Base-by-base conservation (phyloP, 2,113 vertebrate species). In the Rafetus swinhoei region DNA sequence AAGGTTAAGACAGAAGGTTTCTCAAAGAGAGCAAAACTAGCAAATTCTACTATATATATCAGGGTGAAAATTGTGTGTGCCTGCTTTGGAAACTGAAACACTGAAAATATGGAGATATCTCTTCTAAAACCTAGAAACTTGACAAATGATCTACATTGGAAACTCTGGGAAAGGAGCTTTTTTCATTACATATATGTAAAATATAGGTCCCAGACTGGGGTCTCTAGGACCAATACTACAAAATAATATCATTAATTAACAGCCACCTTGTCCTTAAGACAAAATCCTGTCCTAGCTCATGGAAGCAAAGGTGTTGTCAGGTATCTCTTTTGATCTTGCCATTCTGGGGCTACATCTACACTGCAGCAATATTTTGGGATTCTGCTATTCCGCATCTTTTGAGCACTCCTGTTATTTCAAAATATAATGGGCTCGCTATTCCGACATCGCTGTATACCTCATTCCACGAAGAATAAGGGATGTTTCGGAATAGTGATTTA, bases 251-350 rank as follows among this genome's bases (percentile, higher is more conserved):
- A 87, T 39, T 0, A 0, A 81, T 39, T 39, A 92, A 87, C 59
- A 54, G 52, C 1, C 1, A 1, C 14, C 29, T 82, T 55, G 39
- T 19, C 14, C 54, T 80, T 90, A 0, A 0, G 54, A 74, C 69
- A 9, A 82, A 79, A 90, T 27, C 24, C 79, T 27, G 18, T 10
- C 14, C 10, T 82, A 74, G 19, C 4, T 84, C n/a, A 45, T 22
- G 27, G 10, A 87, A 81, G 80, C 12, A 50, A 76, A 39, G 72
- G 6, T 39, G n/a, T n/a, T 69, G 32, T 24, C 21, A 80, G 39
- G n/a, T 87, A 77, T 50, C 19, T 65, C 25, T 81, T 84, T 84
- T 69, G 4, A 57, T 87, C 77, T 90, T 45, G 45, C 45, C 45
- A 45, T 5, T 45, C 45, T 45, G 45, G 45, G 45, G 45, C 45